Evolutionary conservation across 2,888 invertebrate species (phyloP).

Genomic region (Reticulitermes lucifugus): DNA sequence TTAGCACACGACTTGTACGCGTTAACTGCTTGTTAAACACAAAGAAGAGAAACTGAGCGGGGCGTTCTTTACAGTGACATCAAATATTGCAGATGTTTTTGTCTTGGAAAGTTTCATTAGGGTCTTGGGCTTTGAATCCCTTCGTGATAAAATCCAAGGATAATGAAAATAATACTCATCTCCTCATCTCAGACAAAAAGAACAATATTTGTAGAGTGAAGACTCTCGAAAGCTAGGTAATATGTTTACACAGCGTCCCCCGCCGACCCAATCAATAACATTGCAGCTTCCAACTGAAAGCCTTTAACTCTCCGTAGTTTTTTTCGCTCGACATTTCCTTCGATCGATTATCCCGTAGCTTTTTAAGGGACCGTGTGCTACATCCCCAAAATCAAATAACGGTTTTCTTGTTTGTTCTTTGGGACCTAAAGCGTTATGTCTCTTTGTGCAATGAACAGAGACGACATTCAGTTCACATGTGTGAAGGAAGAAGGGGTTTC

Average conservation of each 20-base stretch:
- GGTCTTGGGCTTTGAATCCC: too few species aligned
- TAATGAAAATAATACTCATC: conserved; percentile 13
- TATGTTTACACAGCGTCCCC: conserved; percentile 2
- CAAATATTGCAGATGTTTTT: too few species aligned
- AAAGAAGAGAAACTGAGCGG: too few species aligned
- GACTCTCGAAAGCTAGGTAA: conserved; percentile 18
- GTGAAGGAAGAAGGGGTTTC: too few species aligned
- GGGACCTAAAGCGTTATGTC: not conserved
- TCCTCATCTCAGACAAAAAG: conserved; percentile 7
- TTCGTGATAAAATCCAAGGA: not conserved
- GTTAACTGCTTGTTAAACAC: too few species aligned
- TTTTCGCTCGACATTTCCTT: conserved; percentile 9
- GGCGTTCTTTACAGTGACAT: too few species aligned
- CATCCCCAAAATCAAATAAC: not conserved
- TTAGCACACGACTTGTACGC: too few species aligned
- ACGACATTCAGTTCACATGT: not conserved
- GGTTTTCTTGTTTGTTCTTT: not conserved
- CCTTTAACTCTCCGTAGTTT: not conserved
- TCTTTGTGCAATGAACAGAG: not conserved
- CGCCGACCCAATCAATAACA: conserved; percentile 1
- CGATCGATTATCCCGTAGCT: not conserved
- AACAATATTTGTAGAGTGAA: conserved; percentile 2
- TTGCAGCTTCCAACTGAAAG: not conserved
- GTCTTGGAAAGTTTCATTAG: too few species aligned
- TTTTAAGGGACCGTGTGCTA: conserved; percentile 14